Percentiles rank a stretch among this genome's conserved stretches.
These are phyloP conservation scores for Coracias cyanogaster DNA, from an alignment of 2,797 vertebrate genomes.

Conservation along the genomic window DNA sequence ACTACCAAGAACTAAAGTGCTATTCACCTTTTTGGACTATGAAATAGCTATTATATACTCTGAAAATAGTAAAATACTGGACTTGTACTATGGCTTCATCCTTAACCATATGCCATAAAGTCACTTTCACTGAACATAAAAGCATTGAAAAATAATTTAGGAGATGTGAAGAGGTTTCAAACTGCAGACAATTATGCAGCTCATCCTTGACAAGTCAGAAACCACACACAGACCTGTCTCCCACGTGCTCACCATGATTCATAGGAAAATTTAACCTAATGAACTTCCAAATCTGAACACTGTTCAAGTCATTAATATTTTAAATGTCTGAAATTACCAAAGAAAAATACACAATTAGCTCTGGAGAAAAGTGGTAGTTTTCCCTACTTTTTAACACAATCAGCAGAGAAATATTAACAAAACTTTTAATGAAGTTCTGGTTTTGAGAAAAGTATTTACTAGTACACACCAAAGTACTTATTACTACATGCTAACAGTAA, in stretches of 20 bases:
- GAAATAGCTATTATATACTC: neutral
- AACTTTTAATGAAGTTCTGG: neutral
- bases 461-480: neutral
- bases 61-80: neutral
- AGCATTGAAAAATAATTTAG: neutral
- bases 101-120: neutral
- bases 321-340: neutral
- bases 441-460: neutral
- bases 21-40: neutral
- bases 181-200: neutral
- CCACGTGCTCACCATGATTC: neutral
- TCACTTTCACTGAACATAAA: neutral
- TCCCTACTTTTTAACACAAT: neutral
- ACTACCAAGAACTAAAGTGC: neutral
- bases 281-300: neutral
- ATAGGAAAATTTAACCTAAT: neutral
- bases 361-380: neutral
- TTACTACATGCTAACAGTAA: neutral
- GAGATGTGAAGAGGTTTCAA: neutral
- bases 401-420: neutral
- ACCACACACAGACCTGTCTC: neutral
- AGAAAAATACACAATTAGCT: neutral
- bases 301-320: neutral
- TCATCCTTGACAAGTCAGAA: neutral
- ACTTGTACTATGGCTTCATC: neutral